These are phyloP conservation scores for Teleogryllus occipitalis DNA, from an alignment of 1,140 invertebrate genomes.

Conservation along the genomic window DNA sequence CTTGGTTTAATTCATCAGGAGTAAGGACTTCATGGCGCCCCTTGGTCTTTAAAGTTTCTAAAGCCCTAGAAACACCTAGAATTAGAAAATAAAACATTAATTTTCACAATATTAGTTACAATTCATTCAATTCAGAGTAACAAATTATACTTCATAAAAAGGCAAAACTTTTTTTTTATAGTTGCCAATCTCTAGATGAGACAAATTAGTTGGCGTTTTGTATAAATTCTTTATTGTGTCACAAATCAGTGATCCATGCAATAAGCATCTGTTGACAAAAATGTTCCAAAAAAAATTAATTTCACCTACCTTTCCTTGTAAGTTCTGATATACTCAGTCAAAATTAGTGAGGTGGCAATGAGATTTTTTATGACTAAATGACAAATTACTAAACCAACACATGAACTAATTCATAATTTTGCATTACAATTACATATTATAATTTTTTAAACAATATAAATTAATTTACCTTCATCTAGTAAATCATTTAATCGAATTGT, in stretches of 20 bases:
- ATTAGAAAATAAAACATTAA: slow-evolving; percentile 12
- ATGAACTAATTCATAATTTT: too few relatives aligned
- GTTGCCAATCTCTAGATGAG: too few relatives aligned
- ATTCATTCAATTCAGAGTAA: too few relatives aligned
- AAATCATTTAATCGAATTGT: slow-evolving; percentile 84
- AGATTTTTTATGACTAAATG: too few relatives aligned
- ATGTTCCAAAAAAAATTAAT: not conserved
- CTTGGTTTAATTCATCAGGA: slow-evolving; percentile 69
- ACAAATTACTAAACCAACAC: too few relatives aligned
- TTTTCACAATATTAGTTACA: not conserved
- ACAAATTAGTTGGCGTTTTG: too few relatives aligned
- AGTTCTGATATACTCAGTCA: not conserved
- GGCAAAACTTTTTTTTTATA: not conserved
- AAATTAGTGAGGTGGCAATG: too few relatives aligned
- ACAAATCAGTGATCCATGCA: too few relatives aligned
- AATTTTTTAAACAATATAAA: too few relatives aligned
- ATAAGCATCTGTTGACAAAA: too few relatives aligned
- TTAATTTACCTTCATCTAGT: slow-evolving; percentile 75
- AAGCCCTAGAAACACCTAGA: slow-evolving; percentile 64
- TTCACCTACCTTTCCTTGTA: not conserved
- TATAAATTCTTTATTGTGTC: too few relatives aligned
- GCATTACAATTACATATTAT: too few relatives aligned
- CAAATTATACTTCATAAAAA: not conserved
- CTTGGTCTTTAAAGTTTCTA: slow-evolving; percentile 85
- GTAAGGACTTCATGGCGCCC: slow-evolving; percentile 80